phyloP scores from a whole-genome alignment of 2,797 vertebrate species.

The Spinibarbus caldwelli region DNA sequence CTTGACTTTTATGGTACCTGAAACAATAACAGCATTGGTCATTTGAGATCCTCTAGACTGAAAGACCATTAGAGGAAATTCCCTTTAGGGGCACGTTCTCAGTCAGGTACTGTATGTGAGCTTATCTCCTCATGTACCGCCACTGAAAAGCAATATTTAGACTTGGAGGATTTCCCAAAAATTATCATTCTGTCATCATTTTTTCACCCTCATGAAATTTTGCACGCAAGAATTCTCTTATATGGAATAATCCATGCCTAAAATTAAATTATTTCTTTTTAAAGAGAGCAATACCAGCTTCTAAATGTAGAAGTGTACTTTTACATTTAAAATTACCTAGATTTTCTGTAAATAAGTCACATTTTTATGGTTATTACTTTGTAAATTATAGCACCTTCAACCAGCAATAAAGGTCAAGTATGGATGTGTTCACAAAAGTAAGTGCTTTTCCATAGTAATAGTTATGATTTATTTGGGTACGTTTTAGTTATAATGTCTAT shows the following conservation, averaged over 20 bases:
- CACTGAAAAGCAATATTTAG: background rate
- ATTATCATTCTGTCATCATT: background rate
- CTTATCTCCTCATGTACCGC: background rate
- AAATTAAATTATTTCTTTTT: background rate
- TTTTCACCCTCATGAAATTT: background rate
- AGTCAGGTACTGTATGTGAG: background rate
- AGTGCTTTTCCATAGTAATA: background rate
- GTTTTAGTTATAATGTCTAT: background rate
- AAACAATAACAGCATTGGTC: conserved; percentile 27
- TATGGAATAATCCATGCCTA: background rate
- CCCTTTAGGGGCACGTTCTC: background rate
- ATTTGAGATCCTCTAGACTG: background rate
- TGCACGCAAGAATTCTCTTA: background rate
- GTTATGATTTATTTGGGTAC: background rate
- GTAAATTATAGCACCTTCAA: background rate
- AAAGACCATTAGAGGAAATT: conserved; percentile 17
- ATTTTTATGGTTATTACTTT: background rate
- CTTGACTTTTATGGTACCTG: conserved; percentile 99
- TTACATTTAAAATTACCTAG: background rate
- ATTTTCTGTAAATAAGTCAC: background rate
- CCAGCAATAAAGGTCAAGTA: no score
- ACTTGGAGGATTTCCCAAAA: background rate
- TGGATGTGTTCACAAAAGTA: background rate
- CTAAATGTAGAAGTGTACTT: no score
- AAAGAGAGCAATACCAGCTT: background rate